Conservation (phyloP, 2,888 invertebrate species). For the Heliconius sara region DNA sequence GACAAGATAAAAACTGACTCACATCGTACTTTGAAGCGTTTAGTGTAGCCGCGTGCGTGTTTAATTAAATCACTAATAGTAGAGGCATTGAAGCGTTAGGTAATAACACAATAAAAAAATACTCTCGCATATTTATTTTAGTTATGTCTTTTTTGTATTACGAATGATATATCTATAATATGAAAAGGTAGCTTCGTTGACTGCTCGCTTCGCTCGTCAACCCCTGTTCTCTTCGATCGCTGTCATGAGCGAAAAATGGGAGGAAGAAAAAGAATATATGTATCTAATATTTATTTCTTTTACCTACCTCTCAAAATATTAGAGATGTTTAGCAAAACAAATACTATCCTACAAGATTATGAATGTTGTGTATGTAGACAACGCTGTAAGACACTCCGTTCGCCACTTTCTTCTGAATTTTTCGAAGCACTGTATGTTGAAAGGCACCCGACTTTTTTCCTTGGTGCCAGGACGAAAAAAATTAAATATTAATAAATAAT, state of each 20-base stretch:
- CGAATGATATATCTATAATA: neutral
- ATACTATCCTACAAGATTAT: no score
- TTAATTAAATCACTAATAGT: constrained; percentile 13
- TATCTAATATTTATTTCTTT: neutral
- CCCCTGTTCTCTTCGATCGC: neutral
- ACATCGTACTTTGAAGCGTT: neutral
- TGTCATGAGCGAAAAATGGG: neutral
- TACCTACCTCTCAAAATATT: no score
- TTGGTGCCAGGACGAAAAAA: neutral
- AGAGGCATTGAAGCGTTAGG: neutral
- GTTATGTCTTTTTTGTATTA: neutral
- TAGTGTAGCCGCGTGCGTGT: constrained; percentile 3
- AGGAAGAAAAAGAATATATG: neutral
- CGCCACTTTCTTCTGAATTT: neutral
- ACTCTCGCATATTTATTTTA: neutral
- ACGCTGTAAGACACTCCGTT: neutral
- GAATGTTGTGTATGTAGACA: neutral
- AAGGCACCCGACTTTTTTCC: neutral
- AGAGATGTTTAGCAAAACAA: no score
- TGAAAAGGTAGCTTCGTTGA: neutral
- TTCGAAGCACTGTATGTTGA: neutral
- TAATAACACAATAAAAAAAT: constrained; percentile 1
- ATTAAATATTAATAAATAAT: neutral
- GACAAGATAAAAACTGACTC: constrained; percentile 14
- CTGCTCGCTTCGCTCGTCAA: neutral